These are phyloP conservation scores for Cantharis rufa DNA, from an alignment of 2,888 invertebrate genomes.

Conservation along the genomic window DNA sequence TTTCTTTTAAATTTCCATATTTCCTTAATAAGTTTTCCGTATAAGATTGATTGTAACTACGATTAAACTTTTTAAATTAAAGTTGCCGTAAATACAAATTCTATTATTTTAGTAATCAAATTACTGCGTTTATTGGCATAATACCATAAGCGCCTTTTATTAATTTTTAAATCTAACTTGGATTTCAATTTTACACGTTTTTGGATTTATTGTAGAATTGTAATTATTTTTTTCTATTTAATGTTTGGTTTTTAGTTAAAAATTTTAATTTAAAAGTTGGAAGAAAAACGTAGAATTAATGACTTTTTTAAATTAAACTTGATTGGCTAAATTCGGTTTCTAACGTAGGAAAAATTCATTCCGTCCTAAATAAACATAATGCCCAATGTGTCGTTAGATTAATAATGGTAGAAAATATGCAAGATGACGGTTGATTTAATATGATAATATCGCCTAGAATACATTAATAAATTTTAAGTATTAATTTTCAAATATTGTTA, in stretches of 20 bases:
- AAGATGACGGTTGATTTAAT: neutral
- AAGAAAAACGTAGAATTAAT: neutral
- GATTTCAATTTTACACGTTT: neutral
- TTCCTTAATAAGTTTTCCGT: neutral
- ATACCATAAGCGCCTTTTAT: neutral
- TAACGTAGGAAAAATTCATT: neutral
- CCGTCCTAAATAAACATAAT: neutral
- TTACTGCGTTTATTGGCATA: neutral
- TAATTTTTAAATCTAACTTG: neutral
- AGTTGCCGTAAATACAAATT: neutral
- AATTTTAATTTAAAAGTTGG: neutral
- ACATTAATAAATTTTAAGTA: neutral
- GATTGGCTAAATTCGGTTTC: neutral
- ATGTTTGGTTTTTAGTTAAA: neutral
- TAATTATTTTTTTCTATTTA: neutral
- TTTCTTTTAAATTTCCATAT: neutral
- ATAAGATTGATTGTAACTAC: neutral
- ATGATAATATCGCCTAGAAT: neutral
- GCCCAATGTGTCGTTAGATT: neutral
- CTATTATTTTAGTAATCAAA: neutral
- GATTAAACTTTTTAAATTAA: neutral
- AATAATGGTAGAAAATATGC: neutral
- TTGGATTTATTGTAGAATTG: neutral
- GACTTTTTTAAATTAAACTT: neutral
- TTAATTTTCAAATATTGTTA: neutral